Base-by-base conservation (phyloP, 53 echinoderm and acorn worm species). In the Zoroaster sp. region DNA sequence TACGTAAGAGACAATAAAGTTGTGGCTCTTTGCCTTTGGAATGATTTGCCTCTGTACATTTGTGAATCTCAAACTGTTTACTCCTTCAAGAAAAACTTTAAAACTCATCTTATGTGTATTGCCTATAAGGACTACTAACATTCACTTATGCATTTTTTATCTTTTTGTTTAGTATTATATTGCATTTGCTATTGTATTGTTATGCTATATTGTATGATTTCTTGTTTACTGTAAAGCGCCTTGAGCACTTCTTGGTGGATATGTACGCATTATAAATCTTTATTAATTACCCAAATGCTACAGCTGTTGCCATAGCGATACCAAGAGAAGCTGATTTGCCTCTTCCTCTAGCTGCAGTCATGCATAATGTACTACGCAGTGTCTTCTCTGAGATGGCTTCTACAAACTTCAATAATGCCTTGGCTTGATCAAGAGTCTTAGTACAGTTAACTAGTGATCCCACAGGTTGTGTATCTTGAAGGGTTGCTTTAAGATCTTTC, bases 361-460 rank as follows among this genome's bases (percentile, higher is more conserved):
- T 98, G 66, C 93, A 95, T 18, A 98, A 94, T 2, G 98, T 98
- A 83, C 96, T 96, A 18, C 98, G 80, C 37, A 98, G 82, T 0
- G 95, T 98, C 91, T 98, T 98, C 90, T 96, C 98, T 40, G 98
- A 98, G 34, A 98, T 98, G 1, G 95, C 94, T 73, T 98, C 98
- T 12, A 96, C 98, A 91, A 98, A 98, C 87, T 98, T 98, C 47
- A 98, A 75, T 1, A 98, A 73, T 17, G 98, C 95, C 91, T 98
- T 98, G 21, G 92, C 98, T 96, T 97, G 97, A 63, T 97, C 97
- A 0, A 94, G 90, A 42, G 97, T 97, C 69, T 88, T 95, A 33
- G 95, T 53, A 63, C 94, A 90, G 87, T 93, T 97, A 45, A 96
- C 87, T 30, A 97, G 79, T 5, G 92, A 86, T 20, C 97, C 97